Base-by-base conservation (phyloP, 2,113 vertebrate species). In the Pholis gunnellus region DNA sequence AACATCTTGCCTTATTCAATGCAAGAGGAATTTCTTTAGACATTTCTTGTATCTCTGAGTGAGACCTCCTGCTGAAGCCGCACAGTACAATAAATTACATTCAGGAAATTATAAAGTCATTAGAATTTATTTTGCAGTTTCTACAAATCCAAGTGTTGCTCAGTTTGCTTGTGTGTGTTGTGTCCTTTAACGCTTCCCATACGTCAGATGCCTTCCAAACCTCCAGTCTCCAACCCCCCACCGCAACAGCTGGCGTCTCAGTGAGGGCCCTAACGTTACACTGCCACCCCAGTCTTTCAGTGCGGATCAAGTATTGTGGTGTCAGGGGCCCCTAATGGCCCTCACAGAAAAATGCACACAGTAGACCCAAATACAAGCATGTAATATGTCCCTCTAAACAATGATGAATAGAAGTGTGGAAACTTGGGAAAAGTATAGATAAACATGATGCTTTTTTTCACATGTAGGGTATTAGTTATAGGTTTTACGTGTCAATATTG, bases 181-280 rank as follows among this genome's bases (percentile, higher is more conserved):
- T 60, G 75, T 85, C 67, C 75, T 85, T 88, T 87, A 87, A 89
- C 86, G 83, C 90, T 88, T 68, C 71, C 83, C 88, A 89, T 85
- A 89, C 75, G 84, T 92, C 91, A 87, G 78, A 85, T 86, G 79
- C 85, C 85, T 90, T 81, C 48, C 54, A 29, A 73, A 44, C 44
- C 68, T 73, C 80, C 87, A 64, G 48, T 36, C 70, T 67, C 54
- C 87, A 88, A 87, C 87, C 90, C 88, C 88, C 90, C 87, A 92
- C 89, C 88, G 67, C 88, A 94, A 88, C 94, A 95, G 93, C 93
- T 94, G 94, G 84, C 76, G 75, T 89, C 87, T 87, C 91, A 81
- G 88, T 69, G 38, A 85, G 79, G 78, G 64, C 77, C 78, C 84
- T 85, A 89, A 80, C 84, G 86, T 82, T 88, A 85, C 86, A 75